A percentile compares a stretch with the other conserved stretches of the same genome.
These are phyloP conservation scores for Furcifer pardalis DNA, from an alignment of 2,797 vertebrate species.

Conservation along the genomic window DNA sequence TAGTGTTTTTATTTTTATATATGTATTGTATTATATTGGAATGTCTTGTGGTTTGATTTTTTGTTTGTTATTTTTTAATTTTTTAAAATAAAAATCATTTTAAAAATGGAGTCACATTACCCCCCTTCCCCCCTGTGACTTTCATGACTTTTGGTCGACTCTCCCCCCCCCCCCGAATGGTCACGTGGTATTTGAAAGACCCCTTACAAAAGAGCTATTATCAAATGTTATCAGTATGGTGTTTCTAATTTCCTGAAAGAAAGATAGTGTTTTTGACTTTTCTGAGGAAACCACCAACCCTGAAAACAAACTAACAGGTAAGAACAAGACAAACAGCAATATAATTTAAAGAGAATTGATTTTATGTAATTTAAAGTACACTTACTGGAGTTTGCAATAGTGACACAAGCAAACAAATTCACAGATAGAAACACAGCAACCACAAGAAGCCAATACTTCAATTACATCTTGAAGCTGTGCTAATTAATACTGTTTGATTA, in stretches of 20 bases:
- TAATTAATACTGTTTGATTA: conserved; percentile 37
- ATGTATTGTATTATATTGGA: too few species aligned
- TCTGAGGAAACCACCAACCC: conserved; percentile 16
- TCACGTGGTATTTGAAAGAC: too few species aligned
- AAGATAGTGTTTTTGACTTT: neutral
- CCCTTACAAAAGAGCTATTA: neutral
- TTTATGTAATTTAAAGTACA: conserved; percentile 44
- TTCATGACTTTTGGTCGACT: too few species aligned
- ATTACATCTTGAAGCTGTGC: conserved; percentile 42
- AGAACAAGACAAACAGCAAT: conserved; percentile 53
- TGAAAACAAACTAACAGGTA: conserved; percentile 54
- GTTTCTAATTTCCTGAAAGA: neutral
- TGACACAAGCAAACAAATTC: conserved; percentile 66
- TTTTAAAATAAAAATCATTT: too few species aligned
- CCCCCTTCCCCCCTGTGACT: too few species aligned
- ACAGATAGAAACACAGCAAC: conserved; percentile 62
- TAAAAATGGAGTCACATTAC: too few species aligned
- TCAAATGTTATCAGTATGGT: neutral
- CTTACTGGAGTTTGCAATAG: conserved; percentile 60
- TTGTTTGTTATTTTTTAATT: too few species aligned
- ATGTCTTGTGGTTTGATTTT: too few species aligned
- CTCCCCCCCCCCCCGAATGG: too few species aligned
- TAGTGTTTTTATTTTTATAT: too few species aligned
- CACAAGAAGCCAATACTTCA: conserved; percentile 40
- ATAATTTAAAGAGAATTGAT: conserved; percentile 44